Conservation (phyloP, 2,797 vertebrate genomes). For the Muraenolepis orangiensis region DNA sequence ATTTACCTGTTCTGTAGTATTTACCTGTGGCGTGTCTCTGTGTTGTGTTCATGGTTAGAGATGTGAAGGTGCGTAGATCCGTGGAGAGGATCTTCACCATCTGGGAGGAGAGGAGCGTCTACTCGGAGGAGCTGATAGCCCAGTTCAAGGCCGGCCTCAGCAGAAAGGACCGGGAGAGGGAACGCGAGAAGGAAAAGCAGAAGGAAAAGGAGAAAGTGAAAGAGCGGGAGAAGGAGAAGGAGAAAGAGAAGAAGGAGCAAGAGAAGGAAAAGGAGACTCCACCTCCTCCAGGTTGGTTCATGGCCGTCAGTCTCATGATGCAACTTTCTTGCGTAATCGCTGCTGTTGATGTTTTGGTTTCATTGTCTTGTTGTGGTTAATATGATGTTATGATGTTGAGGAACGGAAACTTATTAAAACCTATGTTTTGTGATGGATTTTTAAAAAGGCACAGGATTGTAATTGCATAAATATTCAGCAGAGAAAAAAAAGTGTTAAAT, state of each 20-base stretch:
- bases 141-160: constrained; percentile 82
- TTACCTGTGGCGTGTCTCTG: neutral
- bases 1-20: neutral
- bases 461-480: neutral
- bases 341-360: neutral
- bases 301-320: neutral
- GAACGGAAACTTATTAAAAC: neutral
- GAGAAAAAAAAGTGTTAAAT: neutral
- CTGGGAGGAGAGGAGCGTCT: constrained; percentile 96
- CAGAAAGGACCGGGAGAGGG: constrained; percentile 73
- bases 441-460: neutral
- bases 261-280: constrained; percentile 45
- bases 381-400: neutral
- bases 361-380: neutral
- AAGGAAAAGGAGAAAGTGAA: constrained; percentile 47
- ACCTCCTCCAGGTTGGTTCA: constrained; percentile 56
- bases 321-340: neutral
- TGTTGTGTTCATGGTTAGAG: constrained; percentile 69
- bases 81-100: constrained; percentile 94
- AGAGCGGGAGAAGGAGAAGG: constrained; percentile 43
- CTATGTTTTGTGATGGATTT: neutral
- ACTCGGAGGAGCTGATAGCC: constrained; percentile 87
- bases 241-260: constrained; percentile 40
- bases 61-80: constrained; percentile 88
- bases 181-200: constrained; percentile 58